Evolutionary conservation across 2,113 vertebrate genomes (phyloP).

Genomic region (Eublepharis macularius): DNA sequence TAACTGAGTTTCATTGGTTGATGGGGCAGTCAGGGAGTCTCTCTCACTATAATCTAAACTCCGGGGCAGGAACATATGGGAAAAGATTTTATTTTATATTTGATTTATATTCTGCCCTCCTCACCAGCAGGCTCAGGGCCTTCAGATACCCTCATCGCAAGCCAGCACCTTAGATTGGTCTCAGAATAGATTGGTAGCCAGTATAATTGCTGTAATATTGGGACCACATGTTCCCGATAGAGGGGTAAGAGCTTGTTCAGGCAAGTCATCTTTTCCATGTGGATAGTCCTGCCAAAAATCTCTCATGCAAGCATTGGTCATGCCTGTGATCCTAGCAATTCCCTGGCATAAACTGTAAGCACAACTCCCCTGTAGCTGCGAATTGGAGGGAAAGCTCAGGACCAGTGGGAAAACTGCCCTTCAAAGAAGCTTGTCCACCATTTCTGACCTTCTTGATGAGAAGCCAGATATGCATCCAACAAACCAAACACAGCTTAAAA

Average conservation of each 20-base stretch:
- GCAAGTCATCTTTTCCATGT: background rate
- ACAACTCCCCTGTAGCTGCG: background rate
- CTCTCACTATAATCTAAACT: too few species aligned
- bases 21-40: too few species aligned
- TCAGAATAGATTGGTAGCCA: too few species aligned
- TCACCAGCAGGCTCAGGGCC: too few species aligned
- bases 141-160: too few species aligned
- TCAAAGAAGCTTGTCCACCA: background rate
- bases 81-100: too few species aligned
- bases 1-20: too few species aligned
- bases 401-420: background rate
- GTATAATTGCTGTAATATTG: too few species aligned
- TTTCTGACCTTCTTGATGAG: background rate
- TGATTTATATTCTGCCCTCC: too few species aligned
- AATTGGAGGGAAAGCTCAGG: background rate
- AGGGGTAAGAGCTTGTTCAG: background rate
- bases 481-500: background rate
- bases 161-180: too few species aligned
- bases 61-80: too few species aligned
- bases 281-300: background rate
- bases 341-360: background rate
- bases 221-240: too few species aligned
- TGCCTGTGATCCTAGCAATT: background rate
- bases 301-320: background rate
- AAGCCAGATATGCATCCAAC: background rate